Evolutionary conservation across 2,113 vertebrate species (phyloP), one percentile per base, ranked within the genome.

Genomic region (Verasper variegatus): DNA sequence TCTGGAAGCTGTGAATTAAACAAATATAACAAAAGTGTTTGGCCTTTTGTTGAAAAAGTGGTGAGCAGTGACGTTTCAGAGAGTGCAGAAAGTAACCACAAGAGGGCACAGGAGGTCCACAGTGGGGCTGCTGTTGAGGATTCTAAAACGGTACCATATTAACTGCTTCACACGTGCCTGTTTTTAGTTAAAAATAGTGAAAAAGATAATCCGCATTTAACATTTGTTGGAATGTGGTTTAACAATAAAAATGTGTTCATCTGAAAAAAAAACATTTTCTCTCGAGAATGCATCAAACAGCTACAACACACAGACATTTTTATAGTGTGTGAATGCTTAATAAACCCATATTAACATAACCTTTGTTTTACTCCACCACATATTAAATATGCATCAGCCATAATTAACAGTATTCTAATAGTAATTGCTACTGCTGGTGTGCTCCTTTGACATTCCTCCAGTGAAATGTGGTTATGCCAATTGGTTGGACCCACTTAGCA

Each of bases 391-490:
- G 86, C 90, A 86, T 86, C 77, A 51, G 59, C 82, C 73, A 78
- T 92, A 93, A 92, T 94, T 92, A 92, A 93, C 86, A 81, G 81
- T 83, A 92, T 92, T 92, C 84, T 91, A 86, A 89, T 93, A 89
- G 92, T 93, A 92, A 93, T 90, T 91, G 88, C 82, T 87, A 83
- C 85, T 85, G 84, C 85, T 91, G 47, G 72, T 83, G 77, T 83
- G 40, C 69, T 90, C 78, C 83, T 90, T 92, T 91, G 91, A 92
- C 92, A 89, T 92, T 89, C 87, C 83, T 76, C 86, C 76, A 86
- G 87, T 91, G 80, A 92, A 93, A 93, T 92, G 90, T 91, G 89
- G 88, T 92, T 90, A 92, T 92, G 90, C 91, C 90, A 91, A 92
- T 92, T 92, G 89, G 84, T 88, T 78, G 84, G 89, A 86, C 88